phyloP scores from a whole-genome alignment of 2,888 invertebrate genomes.

The Oeneis ivallda region DNA sequence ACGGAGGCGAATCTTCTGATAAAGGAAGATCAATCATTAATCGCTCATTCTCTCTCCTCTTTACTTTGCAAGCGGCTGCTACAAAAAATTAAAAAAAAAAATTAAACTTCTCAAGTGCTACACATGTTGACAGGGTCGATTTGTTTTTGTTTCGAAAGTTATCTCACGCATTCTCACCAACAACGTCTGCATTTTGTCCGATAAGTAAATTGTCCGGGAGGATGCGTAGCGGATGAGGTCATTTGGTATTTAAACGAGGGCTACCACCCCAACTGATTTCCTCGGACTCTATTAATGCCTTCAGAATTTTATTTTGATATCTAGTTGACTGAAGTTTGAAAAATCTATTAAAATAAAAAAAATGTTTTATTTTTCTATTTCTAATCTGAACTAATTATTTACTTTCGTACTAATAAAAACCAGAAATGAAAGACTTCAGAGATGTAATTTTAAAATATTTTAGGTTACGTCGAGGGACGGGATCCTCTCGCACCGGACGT shows the following conservation, averaged over 20 bases:
- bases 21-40: background rate
- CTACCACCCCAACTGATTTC: background rate
- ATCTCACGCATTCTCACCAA: slow-evolving; percentile 67
- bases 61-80: background rate
- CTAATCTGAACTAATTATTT: too few relatives aligned
- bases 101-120: slow-evolving; percentile 33
- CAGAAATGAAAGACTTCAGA: too few relatives aligned
- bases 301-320: background rate
- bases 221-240: slow-evolving; percentile 29
- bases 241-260: slow-evolving; percentile 15
- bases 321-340: too few relatives aligned
- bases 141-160: slow-evolving; percentile 41
- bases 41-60: background rate
- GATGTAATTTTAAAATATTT: too few relatives aligned
- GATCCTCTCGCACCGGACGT: too few relatives aligned
- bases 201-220: slow-evolving; percentile 37
- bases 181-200: slow-evolving; percentile 61
- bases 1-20: background rate
- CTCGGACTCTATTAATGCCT: background rate
- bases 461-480: too few relatives aligned
- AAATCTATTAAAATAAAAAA: too few relatives aligned
- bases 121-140: slow-evolving; percentile 37
- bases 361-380: too few relatives aligned
- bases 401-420: background rate
- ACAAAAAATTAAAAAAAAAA: slow-evolving; percentile 7